Conservation (phyloP, 2,888 invertebrate genomes). For the Heliconius ethilla region DNA sequence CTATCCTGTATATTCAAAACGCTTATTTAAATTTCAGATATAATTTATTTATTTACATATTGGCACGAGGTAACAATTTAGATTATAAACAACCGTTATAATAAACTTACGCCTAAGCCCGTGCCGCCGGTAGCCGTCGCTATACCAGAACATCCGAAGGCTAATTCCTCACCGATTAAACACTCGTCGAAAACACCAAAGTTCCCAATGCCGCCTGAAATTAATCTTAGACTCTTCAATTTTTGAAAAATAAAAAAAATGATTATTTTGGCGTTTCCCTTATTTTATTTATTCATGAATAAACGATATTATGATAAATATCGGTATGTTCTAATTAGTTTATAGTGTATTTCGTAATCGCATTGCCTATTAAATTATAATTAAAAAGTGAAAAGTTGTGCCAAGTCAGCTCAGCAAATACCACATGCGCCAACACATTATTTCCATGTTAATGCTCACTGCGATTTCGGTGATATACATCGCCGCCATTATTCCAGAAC, state of each 20-base stretch:
- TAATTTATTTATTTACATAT: neutral
- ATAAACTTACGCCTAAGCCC: conserved; percentile 45
- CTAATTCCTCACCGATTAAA: conserved; percentile 82
- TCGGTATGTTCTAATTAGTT: neutral
- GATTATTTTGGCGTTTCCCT: neutral
- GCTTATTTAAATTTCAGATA: neutral
- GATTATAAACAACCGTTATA: neutral
- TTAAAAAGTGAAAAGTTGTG: neutral
- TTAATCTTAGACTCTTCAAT: conserved; percentile 37
- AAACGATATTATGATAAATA: neutral
- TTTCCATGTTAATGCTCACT: conserved; percentile 59
- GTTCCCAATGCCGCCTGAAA: conserved; percentile 77
- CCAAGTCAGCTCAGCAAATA: neutral
- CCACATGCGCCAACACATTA: conserved; percentile 26
- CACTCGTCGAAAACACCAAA: conserved; percentile 80
- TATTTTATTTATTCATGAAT: neutral
- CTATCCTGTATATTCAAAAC: conserved; percentile 6
- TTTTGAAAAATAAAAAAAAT: neutral
- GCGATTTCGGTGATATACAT: conserved; percentile 91
- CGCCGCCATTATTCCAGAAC: conserved; percentile 95
- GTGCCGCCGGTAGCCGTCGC: conserved; percentile 60
- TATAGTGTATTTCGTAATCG: neutral
- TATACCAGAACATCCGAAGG: conserved; percentile 85
- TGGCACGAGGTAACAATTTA: neutral
- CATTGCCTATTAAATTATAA: neutral